Evolutionary conservation across 2,113 vertebrate genomes (phyloP).

Genomic region (Alethe castanea): DNA sequence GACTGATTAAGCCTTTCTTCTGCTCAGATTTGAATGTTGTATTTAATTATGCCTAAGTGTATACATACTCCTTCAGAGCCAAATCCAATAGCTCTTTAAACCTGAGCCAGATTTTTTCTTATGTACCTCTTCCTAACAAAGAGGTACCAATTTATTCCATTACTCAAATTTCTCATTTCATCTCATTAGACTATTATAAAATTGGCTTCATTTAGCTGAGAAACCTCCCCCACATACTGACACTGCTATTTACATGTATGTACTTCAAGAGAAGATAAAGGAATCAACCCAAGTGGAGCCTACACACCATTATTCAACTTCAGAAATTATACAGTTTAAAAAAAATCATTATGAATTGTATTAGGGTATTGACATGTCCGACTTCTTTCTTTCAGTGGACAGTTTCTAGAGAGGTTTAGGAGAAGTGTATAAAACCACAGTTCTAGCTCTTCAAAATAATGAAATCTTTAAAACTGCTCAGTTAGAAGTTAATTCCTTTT

Average conservation of each 20-base stretch:
- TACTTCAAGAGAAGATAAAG: not conserved
- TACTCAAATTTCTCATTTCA: slow-evolving; percentile 29
- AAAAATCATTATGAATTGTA: not conserved
- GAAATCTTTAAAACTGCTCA: not conserved
- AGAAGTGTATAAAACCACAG: not conserved
- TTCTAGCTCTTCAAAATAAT: not conserved
- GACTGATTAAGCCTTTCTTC: not conserved
- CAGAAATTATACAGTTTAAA: not conserved
- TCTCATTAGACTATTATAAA: not conserved
- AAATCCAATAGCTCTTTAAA: slow-evolving; percentile 38
- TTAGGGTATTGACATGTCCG: not conserved
- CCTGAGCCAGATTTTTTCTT: not conserved
- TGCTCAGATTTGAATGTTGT: slow-evolving; percentile 2
- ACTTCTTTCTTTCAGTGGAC: not conserved
- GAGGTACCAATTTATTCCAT: slow-evolving; percentile 36
- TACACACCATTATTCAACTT: not conserved
- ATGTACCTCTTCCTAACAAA: not conserved
- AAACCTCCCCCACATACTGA: not conserved
- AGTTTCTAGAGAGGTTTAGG: not conserved
- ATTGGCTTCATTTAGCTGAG: not conserved
- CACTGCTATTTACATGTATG: not conserved
- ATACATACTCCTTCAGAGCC: not conserved
- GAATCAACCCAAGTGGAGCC: not conserved
- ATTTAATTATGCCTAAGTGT: slow-evolving; percentile 14
- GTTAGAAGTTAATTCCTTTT: not conserved